Base-by-base conservation (phyloP, 2,888 invertebrate genomes). In the Heterodera filipjevi region DNA sequence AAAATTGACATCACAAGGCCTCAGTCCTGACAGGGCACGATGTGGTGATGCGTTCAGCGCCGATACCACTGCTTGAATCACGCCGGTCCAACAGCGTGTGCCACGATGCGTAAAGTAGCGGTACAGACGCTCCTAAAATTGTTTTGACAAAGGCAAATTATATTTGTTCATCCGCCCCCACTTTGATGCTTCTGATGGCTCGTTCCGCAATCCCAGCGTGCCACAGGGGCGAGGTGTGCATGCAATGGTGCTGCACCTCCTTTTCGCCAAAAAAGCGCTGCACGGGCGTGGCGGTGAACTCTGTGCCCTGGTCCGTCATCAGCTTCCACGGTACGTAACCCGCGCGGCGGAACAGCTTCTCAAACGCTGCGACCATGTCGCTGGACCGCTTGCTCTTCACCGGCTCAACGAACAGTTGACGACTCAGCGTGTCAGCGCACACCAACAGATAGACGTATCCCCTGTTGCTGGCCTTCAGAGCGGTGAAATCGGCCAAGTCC, bases 121-220 rank as follows among this genome's bases (percentile, higher is more conserved):
- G n/a, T 79, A 66, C 30, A 79, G 68, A n/a, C 79, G 79, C 19
- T 80, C 79, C 49, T 49, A 49, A 49, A 12, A 39, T 10, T 39
- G n/a, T n/a, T n/a, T 44, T 44, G 16, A 19, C 3, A 49, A 49
- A 22, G 19, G 12, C 5, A 49, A 19, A 19, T 49, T 3, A 49
- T 3, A 49, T 3, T 19, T 49, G 49, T 22, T 49, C 19, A 16
- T 49, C 19, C 49, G 16, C 16, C 19, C 12, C 49, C 16, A 49
- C 79, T 49, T 78, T 78, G 27, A 79, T 39, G 16, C 72, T 79
- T 5, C 79, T 32, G 32, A 64, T 74, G 6, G 71, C 71, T 10
- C 79, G 39, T 49, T 79, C 79, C 32, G 66, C 79, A 8, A 77
- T 68, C 2, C 66, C 78, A 12, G 76, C 75, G n/a, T 78, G 75